These are phyloP conservation scores for Busseola fusca DNA, from an alignment of 2,888 invertebrate genomes.

Conservation along the genomic window DNA sequence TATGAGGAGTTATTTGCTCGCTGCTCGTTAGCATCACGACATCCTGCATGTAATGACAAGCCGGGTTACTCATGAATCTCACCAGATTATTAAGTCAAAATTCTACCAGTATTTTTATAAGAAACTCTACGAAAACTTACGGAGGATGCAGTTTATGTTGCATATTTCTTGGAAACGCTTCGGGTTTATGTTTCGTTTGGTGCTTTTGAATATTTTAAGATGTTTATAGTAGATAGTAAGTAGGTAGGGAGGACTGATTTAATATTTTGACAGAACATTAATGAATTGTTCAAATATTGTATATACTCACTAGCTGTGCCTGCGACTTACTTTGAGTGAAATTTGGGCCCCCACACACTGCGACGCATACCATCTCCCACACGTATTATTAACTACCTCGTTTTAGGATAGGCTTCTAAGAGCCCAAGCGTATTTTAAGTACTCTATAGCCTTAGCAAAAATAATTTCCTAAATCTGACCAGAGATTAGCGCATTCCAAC, in stretches of 20 bases:
- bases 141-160: conserved; percentile 30
- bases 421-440: too few species aligned
- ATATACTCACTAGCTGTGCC: too few species aligned
- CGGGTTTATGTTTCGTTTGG: conserved; percentile 4
- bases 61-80: conserved; percentile 70
- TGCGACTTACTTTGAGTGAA: too few species aligned
- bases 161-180: conserved; percentile 17
- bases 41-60: conserved; percentile 78
- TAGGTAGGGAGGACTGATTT: not conserved
- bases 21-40: conserved; percentile 80
- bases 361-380: too few species aligned
- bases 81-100: conserved; percentile 68
- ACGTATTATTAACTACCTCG: too few species aligned
- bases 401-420: too few species aligned
- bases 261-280: not conserved
- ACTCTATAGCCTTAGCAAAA: too few species aligned
- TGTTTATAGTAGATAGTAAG: not conserved
- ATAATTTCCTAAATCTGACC: too few species aligned
- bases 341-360: too few species aligned
- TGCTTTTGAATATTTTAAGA: conserved; percentile 3
- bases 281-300: too few species aligned
- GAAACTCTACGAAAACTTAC: conserved; percentile 37
- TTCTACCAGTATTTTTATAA: conserved; percentile 53
- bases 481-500: too few species aligned
- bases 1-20: conserved; percentile 82